Evolutionary conservation across 2,797 vertebrate genomes (phyloP).

Genomic region (Diglossa cyanea): DNA sequence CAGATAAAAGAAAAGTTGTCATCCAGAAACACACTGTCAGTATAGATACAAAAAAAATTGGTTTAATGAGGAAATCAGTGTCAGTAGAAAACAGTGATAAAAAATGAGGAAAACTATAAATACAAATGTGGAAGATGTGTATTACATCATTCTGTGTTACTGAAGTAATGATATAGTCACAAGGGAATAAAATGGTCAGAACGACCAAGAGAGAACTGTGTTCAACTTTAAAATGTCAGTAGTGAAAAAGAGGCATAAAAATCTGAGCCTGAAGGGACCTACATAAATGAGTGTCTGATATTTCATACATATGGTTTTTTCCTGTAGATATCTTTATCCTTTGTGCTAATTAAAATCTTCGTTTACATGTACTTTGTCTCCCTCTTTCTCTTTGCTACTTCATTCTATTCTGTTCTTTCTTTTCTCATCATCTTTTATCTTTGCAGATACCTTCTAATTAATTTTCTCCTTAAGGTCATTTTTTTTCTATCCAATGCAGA

Average conservation of each 20-base stretch:
- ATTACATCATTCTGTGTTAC: not conserved
- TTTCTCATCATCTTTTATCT: not conserved
- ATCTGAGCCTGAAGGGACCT: not conserved
- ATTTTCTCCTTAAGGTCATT: not conserved
- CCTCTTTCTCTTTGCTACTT: conserved; percentile 41
- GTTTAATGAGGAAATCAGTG: not conserved
- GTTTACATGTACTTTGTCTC: conserved; percentile 53
- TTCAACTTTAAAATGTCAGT: conserved; percentile 1
- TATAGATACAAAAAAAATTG: not conserved
- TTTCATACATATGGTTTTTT: not conserved
- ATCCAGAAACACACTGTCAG: not conserved
- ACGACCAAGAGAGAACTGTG: not conserved
- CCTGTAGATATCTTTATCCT: not conserved
- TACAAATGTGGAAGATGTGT: not conserved
- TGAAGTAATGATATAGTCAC: not conserved
- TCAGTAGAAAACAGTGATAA: not conserved
- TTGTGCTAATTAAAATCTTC: conserved; percentile 18
- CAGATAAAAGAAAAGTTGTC: not conserved
- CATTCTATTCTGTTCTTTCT: not conserved
- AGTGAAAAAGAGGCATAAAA: conserved; percentile 19
- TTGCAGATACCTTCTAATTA: not conserved
- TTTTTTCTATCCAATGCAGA: not conserved
- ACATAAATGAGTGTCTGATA: not conserved
- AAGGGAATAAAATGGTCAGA: not conserved
- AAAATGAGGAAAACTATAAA: not conserved